phyloP scores from a whole-genome alignment of 2,797 vertebrate species.

The Coracias cyanogaster region DNA sequence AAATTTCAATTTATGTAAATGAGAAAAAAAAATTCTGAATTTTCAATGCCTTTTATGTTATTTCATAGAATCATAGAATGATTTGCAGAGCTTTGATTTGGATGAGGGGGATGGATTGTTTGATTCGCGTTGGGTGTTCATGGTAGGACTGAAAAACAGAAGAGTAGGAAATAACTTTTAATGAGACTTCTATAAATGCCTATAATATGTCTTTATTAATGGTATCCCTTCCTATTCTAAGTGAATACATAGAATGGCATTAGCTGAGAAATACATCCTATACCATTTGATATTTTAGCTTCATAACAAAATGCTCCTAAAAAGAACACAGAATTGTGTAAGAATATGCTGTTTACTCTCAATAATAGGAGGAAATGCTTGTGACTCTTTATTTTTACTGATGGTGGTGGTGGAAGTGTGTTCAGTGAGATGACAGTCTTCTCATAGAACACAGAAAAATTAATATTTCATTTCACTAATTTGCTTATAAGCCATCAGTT shows the following conservation, averaged over 20 bases:
- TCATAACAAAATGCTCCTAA: not conserved
- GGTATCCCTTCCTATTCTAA: not conserved
- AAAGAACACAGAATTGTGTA: not conserved
- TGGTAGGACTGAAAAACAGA: not conserved
- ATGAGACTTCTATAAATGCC: not conserved
- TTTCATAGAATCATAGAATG: not conserved
- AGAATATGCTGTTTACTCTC: not conserved
- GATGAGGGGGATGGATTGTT: not conserved
- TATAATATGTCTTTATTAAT: not conserved
- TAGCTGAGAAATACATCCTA: not conserved
- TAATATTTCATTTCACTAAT: not conserved
- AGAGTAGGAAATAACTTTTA: not conserved
- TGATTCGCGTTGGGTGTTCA: not conserved
- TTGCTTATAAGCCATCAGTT: not conserved
- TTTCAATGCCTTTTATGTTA: not conserved
- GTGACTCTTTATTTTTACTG: constrained; percentile 17
- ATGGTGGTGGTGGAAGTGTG: not conserved
- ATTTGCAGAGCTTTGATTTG: not conserved
- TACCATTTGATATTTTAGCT: constrained; percentile 2
- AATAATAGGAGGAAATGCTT: constrained; percentile 3
- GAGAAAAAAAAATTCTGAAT: not conserved
- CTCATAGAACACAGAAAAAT: not conserved
- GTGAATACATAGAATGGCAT: not conserved
- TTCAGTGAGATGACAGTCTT: not conserved
- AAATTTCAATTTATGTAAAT: not conserved